Conservation (phyloP, 2,797 vertebrate species). For the Myiotriccus ornatus region DNA sequence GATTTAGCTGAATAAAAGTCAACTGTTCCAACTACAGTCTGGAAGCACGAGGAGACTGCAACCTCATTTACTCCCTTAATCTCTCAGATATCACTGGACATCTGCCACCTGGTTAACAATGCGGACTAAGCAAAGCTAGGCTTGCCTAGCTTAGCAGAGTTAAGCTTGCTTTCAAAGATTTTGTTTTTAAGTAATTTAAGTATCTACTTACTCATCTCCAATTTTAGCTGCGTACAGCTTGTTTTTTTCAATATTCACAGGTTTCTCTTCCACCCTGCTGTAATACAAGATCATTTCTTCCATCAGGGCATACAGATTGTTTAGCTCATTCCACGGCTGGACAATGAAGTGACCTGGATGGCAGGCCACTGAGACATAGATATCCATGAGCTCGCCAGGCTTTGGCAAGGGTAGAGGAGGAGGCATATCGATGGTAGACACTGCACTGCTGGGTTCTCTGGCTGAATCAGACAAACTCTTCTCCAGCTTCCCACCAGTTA, state of each 20-base stretch:
- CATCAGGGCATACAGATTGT: conserved; percentile 89
- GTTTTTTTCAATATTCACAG: conserved; percentile 78
- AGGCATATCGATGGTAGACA: conserved; percentile 71
- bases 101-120: neutral
- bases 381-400: conserved; percentile 86
- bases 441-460: conserved; percentile 10
- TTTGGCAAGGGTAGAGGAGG: conserved; percentile 82
- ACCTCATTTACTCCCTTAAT: neutral
- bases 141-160: neutral
- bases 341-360: conserved; percentile 94
- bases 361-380: conserved; percentile 88
- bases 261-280: conserved; percentile 77
- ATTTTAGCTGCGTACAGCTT: conserved; percentile 89
- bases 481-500: neutral
- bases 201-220: conserved; percentile 84
- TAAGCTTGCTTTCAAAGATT: neutral
- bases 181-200: neutral
- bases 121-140: neutral
- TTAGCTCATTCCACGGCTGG: conserved; percentile 91
- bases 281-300: conserved; percentile 95
- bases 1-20: neutral
- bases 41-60: neutral
- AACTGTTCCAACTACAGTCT: neutral
- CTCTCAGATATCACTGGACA: neutral
- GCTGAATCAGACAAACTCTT: conserved; percentile 41